A percentile compares a stretch with the other conserved stretches of the same genome.
Conservation (phyloP, 2,888 invertebrate species). For the Drosophila koepferae region DNA sequence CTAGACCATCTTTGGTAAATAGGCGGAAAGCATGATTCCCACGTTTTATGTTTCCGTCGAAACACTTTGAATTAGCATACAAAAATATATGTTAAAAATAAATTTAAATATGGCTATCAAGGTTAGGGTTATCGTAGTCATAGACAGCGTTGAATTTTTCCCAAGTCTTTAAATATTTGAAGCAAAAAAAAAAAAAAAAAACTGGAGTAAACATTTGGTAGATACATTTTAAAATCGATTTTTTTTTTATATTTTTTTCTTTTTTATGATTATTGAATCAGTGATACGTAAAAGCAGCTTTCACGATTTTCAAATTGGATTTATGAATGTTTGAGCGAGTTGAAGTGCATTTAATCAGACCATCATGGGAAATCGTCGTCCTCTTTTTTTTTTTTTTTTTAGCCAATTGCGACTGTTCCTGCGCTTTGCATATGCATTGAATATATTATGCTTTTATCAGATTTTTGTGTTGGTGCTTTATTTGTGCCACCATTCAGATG, state of each 20-base stretch:
- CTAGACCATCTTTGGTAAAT: background rate
- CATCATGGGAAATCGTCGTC: conserved; percentile 15
- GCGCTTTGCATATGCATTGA: conserved; percentile 13
- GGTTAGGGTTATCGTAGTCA: background rate
- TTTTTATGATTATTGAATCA: conserved; percentile 3
- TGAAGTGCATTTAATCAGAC: conserved; percentile 23
- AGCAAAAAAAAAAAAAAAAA: no score
- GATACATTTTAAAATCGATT: background rate
- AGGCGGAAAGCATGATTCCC: conserved; percentile 1
- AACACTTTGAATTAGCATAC: background rate
- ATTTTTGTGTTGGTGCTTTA: background rate
- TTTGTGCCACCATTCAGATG: background rate
- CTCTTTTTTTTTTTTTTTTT: background rate
- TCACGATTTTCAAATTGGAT: conserved; percentile 14
- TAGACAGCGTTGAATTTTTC: background rate
- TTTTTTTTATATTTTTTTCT: no score
- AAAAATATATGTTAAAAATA: background rate
- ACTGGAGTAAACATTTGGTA: no score
- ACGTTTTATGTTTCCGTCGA: conserved; percentile 1
- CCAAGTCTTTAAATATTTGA: background rate
- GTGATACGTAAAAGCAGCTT: background rate
- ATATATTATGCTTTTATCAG: conserved; percentile 18
- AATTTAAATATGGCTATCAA: background rate
- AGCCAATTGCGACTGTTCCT: conserved; percentile 1
- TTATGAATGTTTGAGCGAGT: background rate